Evolutionary conservation across 2,797 vertebrate species (phyloP).

Genomic region (Sandelia bainsii): DNA sequence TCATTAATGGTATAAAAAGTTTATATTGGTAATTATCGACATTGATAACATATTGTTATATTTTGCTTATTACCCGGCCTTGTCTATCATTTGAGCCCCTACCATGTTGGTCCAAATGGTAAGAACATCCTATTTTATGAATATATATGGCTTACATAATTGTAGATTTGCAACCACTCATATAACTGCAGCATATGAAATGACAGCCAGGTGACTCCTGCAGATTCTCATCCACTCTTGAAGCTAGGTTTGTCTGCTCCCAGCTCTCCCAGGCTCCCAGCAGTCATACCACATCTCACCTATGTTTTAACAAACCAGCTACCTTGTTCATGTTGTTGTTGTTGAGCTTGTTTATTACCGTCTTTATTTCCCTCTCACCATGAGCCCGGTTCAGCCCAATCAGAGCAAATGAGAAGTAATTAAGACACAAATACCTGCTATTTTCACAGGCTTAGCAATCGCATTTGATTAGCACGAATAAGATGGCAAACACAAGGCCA

Average conservation of each 20-base stretch:
- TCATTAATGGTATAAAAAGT: too few species aligned
- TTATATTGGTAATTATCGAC: too few species aligned
- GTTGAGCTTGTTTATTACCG: neutral
- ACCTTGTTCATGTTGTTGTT: neutral
- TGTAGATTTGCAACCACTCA: neutral
- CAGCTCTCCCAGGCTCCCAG: neutral
- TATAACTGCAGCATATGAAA: neutral
- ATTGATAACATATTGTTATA: too few species aligned
- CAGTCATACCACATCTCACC: too few species aligned
- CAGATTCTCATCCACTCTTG: too few species aligned
- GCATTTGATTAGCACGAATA: slow-evolving; percentile 43
- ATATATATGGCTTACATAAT: neutral
- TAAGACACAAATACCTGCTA: slow-evolving; percentile 53
- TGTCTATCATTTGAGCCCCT: neutral
- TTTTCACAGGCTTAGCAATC: slow-evolving; percentile 46
- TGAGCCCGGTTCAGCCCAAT: slow-evolving; percentile 20
- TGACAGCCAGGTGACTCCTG: too few species aligned
- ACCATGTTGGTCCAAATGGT: neutral
- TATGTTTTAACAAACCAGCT: too few species aligned
- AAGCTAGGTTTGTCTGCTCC: too few species aligned
- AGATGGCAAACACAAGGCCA: slow-evolving; percentile 38
- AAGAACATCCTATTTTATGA: neutral
- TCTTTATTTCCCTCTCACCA: slow-evolving; percentile 22
- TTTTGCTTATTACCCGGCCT: too few species aligned
- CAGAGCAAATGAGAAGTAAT: slow-evolving; percentile 51